Base-by-base conservation (phyloP, 2,113 vertebrate genomes). In the Chaetops frenatus region DNA sequence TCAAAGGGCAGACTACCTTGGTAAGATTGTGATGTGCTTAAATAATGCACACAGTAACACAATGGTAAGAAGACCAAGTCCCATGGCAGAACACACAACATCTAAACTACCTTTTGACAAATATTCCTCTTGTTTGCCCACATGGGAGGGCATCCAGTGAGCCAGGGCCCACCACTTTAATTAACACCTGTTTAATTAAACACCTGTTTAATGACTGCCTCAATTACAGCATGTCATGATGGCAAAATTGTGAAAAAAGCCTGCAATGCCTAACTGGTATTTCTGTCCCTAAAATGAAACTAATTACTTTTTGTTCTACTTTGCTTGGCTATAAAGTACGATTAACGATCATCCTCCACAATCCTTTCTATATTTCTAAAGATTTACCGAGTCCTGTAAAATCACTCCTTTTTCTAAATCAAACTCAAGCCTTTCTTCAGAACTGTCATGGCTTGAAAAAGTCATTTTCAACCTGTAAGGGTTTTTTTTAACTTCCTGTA, bases 51-150 rank as follows among this genome's bases (percentile, higher is more conserved):
- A 31, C 3, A 11, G 10, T 24, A 72, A 56, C 8, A 74, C 7
- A 76, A 12, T 4, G 19, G 24, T 20, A 40, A 57, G 38, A 65
- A 51, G 8, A 47, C 11, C 24, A 64, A 67, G 24, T 5, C 20
- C 9, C 5, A 11, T 15, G 14, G n/a, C 38, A 90, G 35, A 90
- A 27, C 20, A 66, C 48, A 10, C 16, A 65, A 81, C 27, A 35
- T 25, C 24, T 33, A 61, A 78, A 53, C 9, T 7, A 50, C 5
- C 2, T 9, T 42, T 64, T 64, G 10, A 47, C 11, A 44, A 62
- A 67, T 12, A 44, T 16, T 56, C 5, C 12, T 47, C 38, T 1
- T 3, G 20, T 50, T 67, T 3, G 1, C 16, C 65, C 0, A 0
- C 22, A 36, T 6, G 61, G 23, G 50, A 82, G 5, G n/a, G 5